A percentile compares a stretch with the other conserved stretches of the same genome.
Conservation (phyloP, 2,888 invertebrate species). For the Pyrocoelia pectoralis region DNA sequence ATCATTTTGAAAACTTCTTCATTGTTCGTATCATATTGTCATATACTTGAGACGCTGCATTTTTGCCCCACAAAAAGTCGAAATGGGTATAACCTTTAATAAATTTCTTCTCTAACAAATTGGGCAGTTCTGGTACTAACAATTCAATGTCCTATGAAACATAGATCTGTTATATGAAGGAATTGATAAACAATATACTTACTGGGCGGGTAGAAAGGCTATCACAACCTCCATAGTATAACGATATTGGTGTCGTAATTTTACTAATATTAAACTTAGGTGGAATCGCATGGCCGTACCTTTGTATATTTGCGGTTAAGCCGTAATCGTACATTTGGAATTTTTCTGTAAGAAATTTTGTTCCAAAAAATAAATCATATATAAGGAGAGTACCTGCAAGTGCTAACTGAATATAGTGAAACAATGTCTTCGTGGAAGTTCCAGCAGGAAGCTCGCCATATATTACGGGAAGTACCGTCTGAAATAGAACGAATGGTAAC, state of each 20-base stretch:
- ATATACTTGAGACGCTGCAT: background rate
- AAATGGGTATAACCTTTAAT: background rate
- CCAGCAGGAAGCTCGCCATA: conserved; percentile 44
- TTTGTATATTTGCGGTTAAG: conserved; percentile 32
- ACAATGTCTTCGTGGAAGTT: conserved; percentile 61
- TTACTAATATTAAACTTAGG: conserved; percentile 60
- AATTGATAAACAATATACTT: background rate
- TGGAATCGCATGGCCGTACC: conserved; percentile 30
- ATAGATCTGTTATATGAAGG: background rate
- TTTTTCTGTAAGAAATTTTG: background rate
- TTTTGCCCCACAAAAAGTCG: background rate
- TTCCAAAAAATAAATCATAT: background rate
- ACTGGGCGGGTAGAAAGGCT: conserved; percentile 60
- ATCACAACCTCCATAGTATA: conserved; percentile 65
- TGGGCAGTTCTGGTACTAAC: conserved; percentile 38
- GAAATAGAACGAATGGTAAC: background rate
- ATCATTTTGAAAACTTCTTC: too few relatives aligned
- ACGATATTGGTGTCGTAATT: conserved; percentile 61
- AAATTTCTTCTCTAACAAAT: conserved; percentile 18
- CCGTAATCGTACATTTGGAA: conserved; percentile 40
- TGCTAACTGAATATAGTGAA: conserved; percentile 63
- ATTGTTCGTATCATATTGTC: background rate
- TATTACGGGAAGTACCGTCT: conserved; percentile 28
- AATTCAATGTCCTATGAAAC: background rate
- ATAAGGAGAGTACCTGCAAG: conserved; percentile 52